Base-by-base conservation (phyloP, 1,140 invertebrate species). In the Zaprionus taronus region DNA sequence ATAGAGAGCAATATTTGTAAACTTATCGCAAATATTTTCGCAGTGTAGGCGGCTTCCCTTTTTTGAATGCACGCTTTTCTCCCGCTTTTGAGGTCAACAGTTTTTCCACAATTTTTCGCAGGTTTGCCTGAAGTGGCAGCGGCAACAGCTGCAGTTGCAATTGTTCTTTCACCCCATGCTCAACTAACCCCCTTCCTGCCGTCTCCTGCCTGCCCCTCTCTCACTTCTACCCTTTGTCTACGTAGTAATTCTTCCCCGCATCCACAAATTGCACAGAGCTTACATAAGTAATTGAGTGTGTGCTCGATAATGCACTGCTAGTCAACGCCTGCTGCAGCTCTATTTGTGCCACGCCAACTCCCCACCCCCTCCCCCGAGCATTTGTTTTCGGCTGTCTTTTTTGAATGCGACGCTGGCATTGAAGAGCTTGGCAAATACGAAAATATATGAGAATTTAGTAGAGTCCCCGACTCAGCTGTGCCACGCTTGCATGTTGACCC, bases 211-310 rank as follows among this genome's bases (percentile, higher is more conserved):
- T 34, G 34, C 51, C 22, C 17, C n/a, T 0, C 38, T 36, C 15
- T 51, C 24, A 1, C 24, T 62, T n/a, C 41, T 11, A n/a, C 53
- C 11, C 38, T 49, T 24, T 24, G 2, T 22, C 0, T 20, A 14
- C 47, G 5, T 11, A 5, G 20, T 51, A 12, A 51, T 51, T 51
- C 11, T 12, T 4, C 58, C 17, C 7, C 34, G 17, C 22, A 56
- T 62, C 20, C 55, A 47, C 24, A 57, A 34, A 56, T 60, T 66
- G 62, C 68, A 53, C 53, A 53, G 76, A 57, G 85, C 84, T 89
- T 89, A 90, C 84, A 89, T 89, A 89, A 89, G 84, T 89, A 89
- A 89, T 89, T 89, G 84, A 89, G 84, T 89, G 85, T 89, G 85
- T 90, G 79, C 85, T 89, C 84, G 84, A 89, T 89, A 89, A 89